Base-by-base conservation (phyloP, 2,797 vertebrate genomes). In the Pygocentrus nattereri region DNA sequence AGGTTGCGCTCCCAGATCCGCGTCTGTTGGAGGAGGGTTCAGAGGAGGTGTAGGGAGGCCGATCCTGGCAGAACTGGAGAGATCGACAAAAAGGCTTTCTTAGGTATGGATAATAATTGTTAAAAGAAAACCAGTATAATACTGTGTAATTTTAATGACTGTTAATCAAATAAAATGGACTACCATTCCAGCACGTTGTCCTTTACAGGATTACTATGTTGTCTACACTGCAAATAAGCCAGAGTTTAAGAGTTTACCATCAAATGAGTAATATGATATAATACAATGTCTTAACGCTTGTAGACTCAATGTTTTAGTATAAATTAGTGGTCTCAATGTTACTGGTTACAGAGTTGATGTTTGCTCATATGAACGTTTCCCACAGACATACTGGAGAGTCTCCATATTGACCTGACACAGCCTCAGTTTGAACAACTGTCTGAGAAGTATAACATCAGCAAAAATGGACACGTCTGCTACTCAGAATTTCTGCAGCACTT, bases 11-110 rank as follows among this genome's bases (percentile, higher is more conserved):
- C 73, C 67, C 85, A 59, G 3, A 76, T 95, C 0, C 90, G 89
- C 4, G 75, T 83, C 78, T 92, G 90, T 83, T 96, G 95, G 95
- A 93, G 84, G 16, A 85, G 90, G 25, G 88, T 96, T 25, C 88
- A 94, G 83, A 92, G 80, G 75, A 91, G 82, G 0, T 96, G 93
- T 85, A 82, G 86, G 56, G 84, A 93, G 59, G 88, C 80, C 27
- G 95, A 95, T 64, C 5, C 15, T 2, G 74, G 85, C 15, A 81
- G 81, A 34, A 79, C 59, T 0, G 94, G 94, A 52, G 81, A 85
- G 27, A 83, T 88, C 19, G 62, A 79, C 61, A 62, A 65, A 58
- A 58, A 79, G 21, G 31, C 16, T 21, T 86, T 88, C 59, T 44
- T 83, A 72, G 87, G 87, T 88, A 73, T 30, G 19, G n/a, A 5